These are phyloP conservation scores for Caenorhabditis remanei DNA, from an alignment of 1,140 invertebrate genomes.

Conservation along the genomic window DNA sequence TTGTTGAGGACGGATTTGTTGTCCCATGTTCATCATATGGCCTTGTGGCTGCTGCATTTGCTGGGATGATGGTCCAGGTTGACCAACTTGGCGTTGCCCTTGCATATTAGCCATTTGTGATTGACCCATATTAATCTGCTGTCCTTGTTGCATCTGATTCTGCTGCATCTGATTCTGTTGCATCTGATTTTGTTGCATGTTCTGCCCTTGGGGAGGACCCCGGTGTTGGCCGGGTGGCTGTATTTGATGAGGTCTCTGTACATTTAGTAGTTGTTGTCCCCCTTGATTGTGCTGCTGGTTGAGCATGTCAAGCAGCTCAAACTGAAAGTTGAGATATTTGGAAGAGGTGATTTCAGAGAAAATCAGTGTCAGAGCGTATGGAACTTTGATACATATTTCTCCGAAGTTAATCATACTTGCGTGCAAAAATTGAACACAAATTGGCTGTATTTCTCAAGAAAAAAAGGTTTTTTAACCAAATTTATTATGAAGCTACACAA, in stretches of 20 bases:
- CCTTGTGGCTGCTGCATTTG: neutral
- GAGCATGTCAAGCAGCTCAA: neutral
- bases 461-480: too few species aligned
- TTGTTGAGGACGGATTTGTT: conserved; percentile 16
- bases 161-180: neutral
- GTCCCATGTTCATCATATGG: conserved; percentile 44
- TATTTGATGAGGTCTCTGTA: conserved; percentile 33
- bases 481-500: too few species aligned
- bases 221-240: neutral
- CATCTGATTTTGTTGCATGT: too few species aligned
- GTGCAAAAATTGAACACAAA: too few species aligned
- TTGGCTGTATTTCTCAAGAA: too few species aligned
- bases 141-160: conserved; percentile 9
- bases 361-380: neutral
- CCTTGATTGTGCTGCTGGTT: conserved; percentile 40
- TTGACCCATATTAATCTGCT: conserved; percentile 20
- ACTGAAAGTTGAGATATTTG: neutral
- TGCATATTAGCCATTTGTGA: neutral
- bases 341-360: neutral
- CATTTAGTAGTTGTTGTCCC: conserved; percentile 10
- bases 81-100: neutral
- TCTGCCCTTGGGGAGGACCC: too few species aligned
- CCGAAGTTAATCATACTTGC: too few species aligned
- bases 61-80: neutral
- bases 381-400: too few species aligned